Percentiles rank a stretch among this genome's conserved stretches.
phyloP scores from a whole-genome alignment of 2,888 invertebrate species.

The Torymus auratus region DNA sequence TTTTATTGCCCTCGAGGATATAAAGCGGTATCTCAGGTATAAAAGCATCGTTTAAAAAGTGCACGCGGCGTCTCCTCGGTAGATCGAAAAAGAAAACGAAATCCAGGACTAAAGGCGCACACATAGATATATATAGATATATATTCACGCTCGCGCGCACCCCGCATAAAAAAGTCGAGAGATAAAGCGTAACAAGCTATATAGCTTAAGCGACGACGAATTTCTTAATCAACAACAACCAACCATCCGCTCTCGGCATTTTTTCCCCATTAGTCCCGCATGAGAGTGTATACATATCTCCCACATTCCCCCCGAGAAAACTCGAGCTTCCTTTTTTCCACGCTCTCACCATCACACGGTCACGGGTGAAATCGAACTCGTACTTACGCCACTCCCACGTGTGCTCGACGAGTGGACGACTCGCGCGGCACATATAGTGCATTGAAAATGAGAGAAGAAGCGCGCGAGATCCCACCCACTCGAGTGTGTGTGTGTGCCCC shows the following conservation, averaged over 20 bases:
- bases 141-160: neutral
- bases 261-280: constrained; percentile 21
- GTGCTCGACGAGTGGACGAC: neutral
- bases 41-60: constrained; percentile 48
- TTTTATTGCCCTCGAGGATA: constrained; percentile 46
- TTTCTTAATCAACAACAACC: constrained; percentile 52
- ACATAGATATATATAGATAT: neutral
- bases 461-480: constrained; percentile 67
- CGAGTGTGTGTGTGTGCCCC: constrained; percentile 2
- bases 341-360: neutral
- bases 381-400: neutral
- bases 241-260: neutral
- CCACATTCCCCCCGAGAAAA: neutral
- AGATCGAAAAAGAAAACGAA: constrained; percentile 47
- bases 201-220: constrained; percentile 32
- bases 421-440: neutral
- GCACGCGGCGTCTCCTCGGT: constrained; percentile 10
- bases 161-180: constrained; percentile 6
- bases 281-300: neutral
- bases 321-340: neutral
- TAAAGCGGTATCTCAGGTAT: constrained; percentile 45
- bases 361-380: constrained; percentile 43
- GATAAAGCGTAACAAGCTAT: constrained; percentile 31
- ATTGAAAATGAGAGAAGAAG: neutral
- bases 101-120: constrained; percentile 5